Base-by-base conservation (phyloP, 2,888 invertebrate species). In the Lithophane semibrunnea region DNA sequence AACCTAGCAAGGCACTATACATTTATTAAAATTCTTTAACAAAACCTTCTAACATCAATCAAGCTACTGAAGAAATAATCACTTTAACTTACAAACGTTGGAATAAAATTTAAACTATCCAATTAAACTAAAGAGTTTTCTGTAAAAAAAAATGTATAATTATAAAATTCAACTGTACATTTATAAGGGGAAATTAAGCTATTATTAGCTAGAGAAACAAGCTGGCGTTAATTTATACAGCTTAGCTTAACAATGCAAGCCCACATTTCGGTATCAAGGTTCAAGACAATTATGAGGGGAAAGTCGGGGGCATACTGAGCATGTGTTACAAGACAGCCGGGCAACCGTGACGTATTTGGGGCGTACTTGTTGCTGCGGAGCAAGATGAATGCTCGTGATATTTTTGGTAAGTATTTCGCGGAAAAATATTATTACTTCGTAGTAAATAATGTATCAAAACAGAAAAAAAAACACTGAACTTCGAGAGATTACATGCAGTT, bases 191-290 rank as follows among this genome's bases (percentile, higher is more conserved):
- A 86, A 85, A 86, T 89, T 83, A 88, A 86, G 88, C 84, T 86
- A 90, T 90, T 88, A 88, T 90, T 88, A 88, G 78, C 77, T 65
- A 71, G 75, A 79, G 76, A 85, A 88, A 85, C 79, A 87, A 84
- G 79, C 80, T 80, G 73, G 77, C 66, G 72, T 82, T 89, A 90
- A 90, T 91, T 90, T 88, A 91, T 86, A 87, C 85, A 84, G 83
- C 82, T 85, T 82, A 77, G 72, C 80, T 86, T 86, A 86, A 89
- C 83, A 89, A 90, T 87, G 83, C 80, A 82, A 86, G 85, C 83
- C 88, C 83, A 86, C 82, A 86, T 87, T 85, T 86, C 49, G 84
- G 80, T 84, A 87, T 84, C 79, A 85, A 82, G 78, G 84, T 80
- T 86, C 80, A 77, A 82, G 77, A 83, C 79, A 82, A 87, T 88